Conservation (phyloP, 2,797 vertebrate species). For the Rhabdomys pumilio region DNA sequence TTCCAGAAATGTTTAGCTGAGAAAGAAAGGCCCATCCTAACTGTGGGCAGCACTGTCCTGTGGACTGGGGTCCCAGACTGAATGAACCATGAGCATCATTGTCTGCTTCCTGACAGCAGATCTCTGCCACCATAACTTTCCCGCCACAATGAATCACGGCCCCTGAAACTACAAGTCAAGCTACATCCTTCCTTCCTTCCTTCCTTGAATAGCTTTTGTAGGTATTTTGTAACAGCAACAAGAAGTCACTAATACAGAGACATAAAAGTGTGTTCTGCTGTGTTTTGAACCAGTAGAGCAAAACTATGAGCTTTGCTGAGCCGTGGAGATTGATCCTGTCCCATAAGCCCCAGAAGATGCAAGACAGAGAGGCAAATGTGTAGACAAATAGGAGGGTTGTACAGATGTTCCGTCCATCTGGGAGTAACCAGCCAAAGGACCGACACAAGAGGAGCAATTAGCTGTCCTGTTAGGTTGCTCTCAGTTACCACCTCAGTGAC, state of each 20-base stretch:
- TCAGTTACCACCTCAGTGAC: neutral
- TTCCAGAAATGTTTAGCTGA: neutral
- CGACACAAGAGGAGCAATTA: neutral
- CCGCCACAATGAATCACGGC: neutral
- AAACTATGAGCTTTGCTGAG: neutral
- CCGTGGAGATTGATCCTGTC: neutral
- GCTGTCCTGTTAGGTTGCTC: neutral
- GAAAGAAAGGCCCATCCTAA: neutral
- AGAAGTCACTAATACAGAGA: neutral
- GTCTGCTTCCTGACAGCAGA: neutral
- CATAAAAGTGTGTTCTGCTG: neutral
- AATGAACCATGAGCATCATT: neutral
- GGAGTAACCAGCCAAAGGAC: neutral
- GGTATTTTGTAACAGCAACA: neutral
- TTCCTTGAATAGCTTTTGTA: neutral
- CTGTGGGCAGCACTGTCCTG: neutral
- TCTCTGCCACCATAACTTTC: neutral
- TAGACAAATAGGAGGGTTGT: neutral
- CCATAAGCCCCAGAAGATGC: neutral
- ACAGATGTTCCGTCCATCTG: neutral
- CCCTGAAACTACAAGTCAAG: neutral
- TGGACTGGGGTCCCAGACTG: neutral
- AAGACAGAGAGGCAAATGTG: slow-evolving; percentile 12
- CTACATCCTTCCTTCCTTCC: neutral
- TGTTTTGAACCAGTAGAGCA: slow-evolving; percentile 17